Evolutionary conservation across 1,140 invertebrate species (phyloP), one percentile per base, ranked within the genome.

Genomic region (Drosophila mojavensis): DNA sequence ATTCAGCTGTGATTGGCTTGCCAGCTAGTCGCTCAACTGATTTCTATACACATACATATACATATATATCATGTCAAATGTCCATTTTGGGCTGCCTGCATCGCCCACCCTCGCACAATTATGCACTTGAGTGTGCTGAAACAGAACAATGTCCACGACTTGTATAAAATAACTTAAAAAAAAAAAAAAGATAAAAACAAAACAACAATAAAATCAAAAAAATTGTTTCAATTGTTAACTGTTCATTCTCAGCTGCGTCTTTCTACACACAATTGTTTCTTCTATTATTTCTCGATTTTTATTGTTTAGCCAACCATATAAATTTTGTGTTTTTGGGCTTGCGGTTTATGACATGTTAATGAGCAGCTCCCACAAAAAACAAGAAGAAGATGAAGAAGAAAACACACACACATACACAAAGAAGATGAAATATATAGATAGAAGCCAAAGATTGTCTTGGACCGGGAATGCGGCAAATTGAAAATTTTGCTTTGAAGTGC

Each of bases 261-360:
- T 33, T 33, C 33, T 33, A 33, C 64, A 73, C 17, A 68, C 66
- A 68, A 73, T 68, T 68, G 64, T 69, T 62, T 62, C 58, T 41
- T 56, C 58, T 67, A 55, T 54, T 73, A 64, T 70, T 28, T 50
- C 15, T 58, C 45, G 26, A 48, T 60, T 48, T 60, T 47, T 60
- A 60, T 60, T 48, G 58, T 60, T 39, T 28, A 41, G 43, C 43
- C 43, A 48, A 9, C 2, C 43, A 15, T 47, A n/a, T 45, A n/a
- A 15, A 4, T 5, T 4, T 15, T 43, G 3, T 41, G 54, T 62
- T 20, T 5, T 26, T 56, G 69, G 54, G 53, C 77, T 82, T 89
- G 80, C 84, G 84, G 84, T 89, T 88, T 88, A 88, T 89, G 84
- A 88, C 84, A 88, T 88, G 84, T 88, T 88, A 88, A 88, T 88